Percentiles rank a stretch among this genome's conserved stretches.
Conservation (phyloP, 1,140 invertebrate species). For the Nephila pilipes region DNA sequence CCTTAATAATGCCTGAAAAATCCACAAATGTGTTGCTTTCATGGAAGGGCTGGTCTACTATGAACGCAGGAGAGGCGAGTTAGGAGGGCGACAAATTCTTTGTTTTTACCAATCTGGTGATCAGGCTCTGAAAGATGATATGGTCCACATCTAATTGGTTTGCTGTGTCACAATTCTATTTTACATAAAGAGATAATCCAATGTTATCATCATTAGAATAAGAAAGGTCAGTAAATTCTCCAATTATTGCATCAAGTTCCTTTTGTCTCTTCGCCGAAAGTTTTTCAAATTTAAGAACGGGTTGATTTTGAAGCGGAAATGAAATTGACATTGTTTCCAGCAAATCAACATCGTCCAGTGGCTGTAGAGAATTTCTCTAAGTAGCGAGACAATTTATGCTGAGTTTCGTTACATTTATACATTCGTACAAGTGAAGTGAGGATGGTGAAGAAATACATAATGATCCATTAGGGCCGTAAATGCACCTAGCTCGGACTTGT, state of each 20-base stretch:
- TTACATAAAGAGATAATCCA: neutral
- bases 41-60: neutral
- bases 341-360: neutral
- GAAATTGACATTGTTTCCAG: neutral
- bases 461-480: neutral
- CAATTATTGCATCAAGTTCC: neutral
- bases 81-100: neutral
- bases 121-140: neutral
- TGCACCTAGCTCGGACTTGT: neutral
- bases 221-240: neutral
- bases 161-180: neutral
- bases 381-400: neutral
- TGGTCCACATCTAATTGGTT: neutral
- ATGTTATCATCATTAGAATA: neutral
- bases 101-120: neutral
- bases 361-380: neutral
- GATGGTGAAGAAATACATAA: neutral
- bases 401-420: neutral
- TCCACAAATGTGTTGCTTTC: slow-evolving; percentile 1
- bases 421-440: neutral
- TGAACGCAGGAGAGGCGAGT: neutral
- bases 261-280: neutral
- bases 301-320: neutral
- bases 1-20: neutral
- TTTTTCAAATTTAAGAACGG: neutral